Evolutionary conservation across 2,797 vertebrate genomes (phyloP).

Genomic region (Natrix natrix): DNA sequence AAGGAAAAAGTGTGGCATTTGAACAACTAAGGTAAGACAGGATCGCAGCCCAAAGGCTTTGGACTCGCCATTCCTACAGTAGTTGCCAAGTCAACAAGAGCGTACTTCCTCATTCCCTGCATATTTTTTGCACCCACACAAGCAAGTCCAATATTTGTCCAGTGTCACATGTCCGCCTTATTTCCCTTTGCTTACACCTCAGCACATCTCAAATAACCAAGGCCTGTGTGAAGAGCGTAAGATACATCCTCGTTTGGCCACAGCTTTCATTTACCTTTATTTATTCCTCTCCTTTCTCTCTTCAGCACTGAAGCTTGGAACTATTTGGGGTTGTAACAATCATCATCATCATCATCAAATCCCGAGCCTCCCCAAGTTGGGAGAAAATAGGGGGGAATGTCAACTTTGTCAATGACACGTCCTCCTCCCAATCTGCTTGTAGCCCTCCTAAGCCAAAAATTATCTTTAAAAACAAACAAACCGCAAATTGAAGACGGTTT

Average conservation of each 20-base stretch:
- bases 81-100: neutral
- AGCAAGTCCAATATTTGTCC: neutral
- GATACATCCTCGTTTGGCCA: neutral
- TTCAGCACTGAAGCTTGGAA: neutral
- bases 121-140: neutral
- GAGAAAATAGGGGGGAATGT: neutral
- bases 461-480: neutral
- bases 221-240: neutral
- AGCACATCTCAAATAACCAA: neutral
- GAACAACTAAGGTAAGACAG: neutral
- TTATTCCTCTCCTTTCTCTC: neutral
- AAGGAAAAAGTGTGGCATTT: neutral
- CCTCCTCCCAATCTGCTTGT: neutral
- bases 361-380: neutral
- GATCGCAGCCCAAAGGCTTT: neutral
- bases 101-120: neutral
- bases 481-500: neutral
- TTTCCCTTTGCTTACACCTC: neutral
- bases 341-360: no score
- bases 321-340: neutral
- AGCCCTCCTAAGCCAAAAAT: neutral
- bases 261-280: neutral
- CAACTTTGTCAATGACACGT: neutral
- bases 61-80: neutral
- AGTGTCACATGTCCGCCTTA: neutral